These are phyloP conservation scores for Oncorhynchus masou DNA, from an alignment of 2,113 vertebrate genomes.

Conservation along the genomic window DNA sequence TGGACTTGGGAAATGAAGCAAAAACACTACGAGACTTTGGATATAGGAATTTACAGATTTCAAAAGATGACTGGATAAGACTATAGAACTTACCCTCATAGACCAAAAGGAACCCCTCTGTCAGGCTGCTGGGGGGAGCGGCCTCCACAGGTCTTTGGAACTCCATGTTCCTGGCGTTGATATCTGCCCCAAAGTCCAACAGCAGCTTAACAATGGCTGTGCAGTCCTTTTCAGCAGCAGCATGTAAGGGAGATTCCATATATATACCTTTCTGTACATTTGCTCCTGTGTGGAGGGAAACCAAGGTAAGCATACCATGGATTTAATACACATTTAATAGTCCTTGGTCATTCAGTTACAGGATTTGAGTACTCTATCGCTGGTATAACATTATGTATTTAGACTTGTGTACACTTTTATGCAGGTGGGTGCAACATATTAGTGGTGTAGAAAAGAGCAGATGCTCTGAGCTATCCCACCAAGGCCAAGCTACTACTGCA, in stretches of 20 bases:
- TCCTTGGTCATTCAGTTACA: neutral
- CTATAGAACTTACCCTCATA: constrained; percentile 81
- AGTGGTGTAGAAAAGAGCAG: too few relatives aligned
- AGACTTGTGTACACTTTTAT: too few relatives aligned
- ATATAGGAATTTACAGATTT: neutral
- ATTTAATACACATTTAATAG: too few relatives aligned
- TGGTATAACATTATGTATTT: too few relatives aligned
- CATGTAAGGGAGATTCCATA: constrained; percentile 89
- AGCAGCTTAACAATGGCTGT: constrained; percentile 81
- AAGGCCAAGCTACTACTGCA: neutral
- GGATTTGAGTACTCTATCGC: too few relatives aligned
- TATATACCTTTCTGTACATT: constrained; percentile 88
- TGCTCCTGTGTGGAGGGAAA: constrained; percentile 74
- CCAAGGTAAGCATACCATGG: too few relatives aligned
- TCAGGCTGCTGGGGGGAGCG: constrained; percentile 80
- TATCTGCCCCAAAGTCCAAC: constrained; percentile 92
- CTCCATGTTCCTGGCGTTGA: constrained; percentile 86
- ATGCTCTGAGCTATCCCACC: neutral
- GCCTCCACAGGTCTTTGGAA: constrained; percentile 85
- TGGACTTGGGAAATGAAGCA: too few relatives aligned
- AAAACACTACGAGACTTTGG: too few relatives aligned
- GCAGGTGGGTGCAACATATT: too few relatives aligned
- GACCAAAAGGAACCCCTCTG: constrained; percentile 84
- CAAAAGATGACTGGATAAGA: neutral
- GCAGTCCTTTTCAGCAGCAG: constrained; percentile 84